Evolutionary conservation across 1,140 invertebrate species (phyloP).

Genomic region (Vollenhovia emeryi): DNA sequence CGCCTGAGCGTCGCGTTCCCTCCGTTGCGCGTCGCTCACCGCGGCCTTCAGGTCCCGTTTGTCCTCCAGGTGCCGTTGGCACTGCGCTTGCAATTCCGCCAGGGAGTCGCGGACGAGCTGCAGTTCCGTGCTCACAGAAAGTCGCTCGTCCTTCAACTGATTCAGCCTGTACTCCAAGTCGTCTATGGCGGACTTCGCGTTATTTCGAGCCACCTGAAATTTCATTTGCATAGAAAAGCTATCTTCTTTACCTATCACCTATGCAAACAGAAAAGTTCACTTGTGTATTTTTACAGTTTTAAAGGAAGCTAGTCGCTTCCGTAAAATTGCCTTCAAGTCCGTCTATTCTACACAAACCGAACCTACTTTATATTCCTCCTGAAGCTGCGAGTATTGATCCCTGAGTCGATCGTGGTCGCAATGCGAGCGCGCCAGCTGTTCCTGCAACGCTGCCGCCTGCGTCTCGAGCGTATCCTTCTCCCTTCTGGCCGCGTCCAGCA

Average conservation of each 20-base stretch:
- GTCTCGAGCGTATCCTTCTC: conserved; percentile 90
- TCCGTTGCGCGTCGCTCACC: conserved; percentile 89
- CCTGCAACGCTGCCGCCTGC: conserved; percentile 90
- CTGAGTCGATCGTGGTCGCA: conserved; percentile 91
- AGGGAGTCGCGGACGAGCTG: conserved; percentile 90
- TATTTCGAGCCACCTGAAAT: conserved; percentile 89
- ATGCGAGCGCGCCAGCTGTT: conserved; percentile 91
- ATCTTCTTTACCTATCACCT: not conserved
- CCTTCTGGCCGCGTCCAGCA: conserved; percentile 89
- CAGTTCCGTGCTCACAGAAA: conserved; percentile 89
- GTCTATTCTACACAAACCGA: not conserved
- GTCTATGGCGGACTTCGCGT: conserved; percentile 92
- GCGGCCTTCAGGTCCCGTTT: conserved; percentile 89
- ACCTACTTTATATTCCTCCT: conserved; percentile 92
- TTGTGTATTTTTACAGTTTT: not conserved
- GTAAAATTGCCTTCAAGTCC: not conserved
- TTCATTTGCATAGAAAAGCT: not conserved
- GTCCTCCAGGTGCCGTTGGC: conserved; percentile 91
- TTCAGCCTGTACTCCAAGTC: conserved; percentile 93
- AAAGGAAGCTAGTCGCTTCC: not conserved
- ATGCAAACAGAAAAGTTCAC: not conserved
- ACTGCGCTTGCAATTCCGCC: conserved; percentile 90
- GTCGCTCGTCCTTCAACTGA: conserved; percentile 90
- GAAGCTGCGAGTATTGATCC: conserved; percentile 90
- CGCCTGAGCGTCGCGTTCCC: conserved; percentile 87